phyloP scores from a whole-genome alignment of 2,797 vertebrate genomes.

The Cossypha polioptera region DNA sequence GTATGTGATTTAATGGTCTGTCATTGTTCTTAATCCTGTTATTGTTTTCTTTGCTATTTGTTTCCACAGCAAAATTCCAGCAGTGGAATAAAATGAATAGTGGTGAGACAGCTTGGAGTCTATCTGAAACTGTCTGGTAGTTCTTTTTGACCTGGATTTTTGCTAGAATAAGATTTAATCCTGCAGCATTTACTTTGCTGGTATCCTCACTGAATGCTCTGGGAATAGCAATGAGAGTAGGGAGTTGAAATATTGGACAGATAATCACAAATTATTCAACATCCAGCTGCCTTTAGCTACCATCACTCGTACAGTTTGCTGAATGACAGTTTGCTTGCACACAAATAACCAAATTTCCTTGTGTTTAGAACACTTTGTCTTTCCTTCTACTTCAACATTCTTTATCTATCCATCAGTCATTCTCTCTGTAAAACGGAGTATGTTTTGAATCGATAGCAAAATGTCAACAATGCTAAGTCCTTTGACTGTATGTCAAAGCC shows the following conservation, averaged over 20 bases:
- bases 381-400: background rate
- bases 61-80: constrained; percentile 57
- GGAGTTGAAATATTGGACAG: background rate
- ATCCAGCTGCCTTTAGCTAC: background rate
- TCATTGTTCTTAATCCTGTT: constrained; percentile 59
- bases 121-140: background rate
- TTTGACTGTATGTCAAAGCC: background rate
- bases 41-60: constrained; percentile 56
- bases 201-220: background rate
- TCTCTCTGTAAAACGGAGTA: background rate
- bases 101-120: background rate
- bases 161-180: background rate
- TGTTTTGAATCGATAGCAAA: background rate
- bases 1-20: constrained; percentile 18
- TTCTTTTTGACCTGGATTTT: background rate
- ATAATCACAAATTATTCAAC: background rate
- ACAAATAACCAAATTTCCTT: background rate
- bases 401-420: background rate
- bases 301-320: background rate
- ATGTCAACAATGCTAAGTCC: background rate
- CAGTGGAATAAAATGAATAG: constrained; percentile 1
- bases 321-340: background rate
- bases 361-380: background rate
- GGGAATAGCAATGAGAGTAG: background rate
- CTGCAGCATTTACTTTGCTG: background rate